phyloP scores from a whole-genome alignment of 2,113 vertebrate genomes.

The Trogon melanurus region DNA sequence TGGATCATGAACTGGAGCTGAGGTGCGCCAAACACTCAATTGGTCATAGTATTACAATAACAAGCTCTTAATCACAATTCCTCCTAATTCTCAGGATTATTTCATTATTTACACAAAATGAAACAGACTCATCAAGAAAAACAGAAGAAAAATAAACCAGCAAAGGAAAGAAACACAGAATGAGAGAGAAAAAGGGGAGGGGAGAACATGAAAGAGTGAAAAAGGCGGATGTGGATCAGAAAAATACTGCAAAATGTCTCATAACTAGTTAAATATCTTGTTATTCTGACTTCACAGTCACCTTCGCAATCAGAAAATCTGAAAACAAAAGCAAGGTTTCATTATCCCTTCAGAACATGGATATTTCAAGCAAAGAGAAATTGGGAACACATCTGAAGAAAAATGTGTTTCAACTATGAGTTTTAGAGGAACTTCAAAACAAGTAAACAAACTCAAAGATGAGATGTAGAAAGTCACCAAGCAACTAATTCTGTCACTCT shows the following conservation, averaged over 20 bases:
- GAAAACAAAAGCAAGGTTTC: background rate
- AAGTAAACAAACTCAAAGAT: background rate
- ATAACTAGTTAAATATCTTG: background rate
- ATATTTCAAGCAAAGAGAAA: background rate
- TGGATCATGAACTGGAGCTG: background rate
- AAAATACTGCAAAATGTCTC: background rate
- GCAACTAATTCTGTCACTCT: background rate
- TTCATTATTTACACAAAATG: background rate
- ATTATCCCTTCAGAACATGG: background rate
- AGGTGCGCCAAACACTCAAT: background rate
- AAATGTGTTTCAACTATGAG: background rate
- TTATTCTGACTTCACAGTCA: background rate
- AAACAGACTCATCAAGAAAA: background rate
- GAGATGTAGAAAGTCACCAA: background rate
- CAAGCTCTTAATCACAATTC: background rate
- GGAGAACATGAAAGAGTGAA: background rate
- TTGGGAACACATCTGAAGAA: background rate
- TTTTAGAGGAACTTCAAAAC: background rate
- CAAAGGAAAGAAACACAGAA: background rate
- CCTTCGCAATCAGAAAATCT: background rate
- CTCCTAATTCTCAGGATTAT: background rate
- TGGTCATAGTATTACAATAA: background rate
- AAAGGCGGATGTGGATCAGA: background rate
- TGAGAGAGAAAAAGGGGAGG: background rate
- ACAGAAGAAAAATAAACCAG: too few species aligned